These are phyloP conservation scores for Megaceryle alcyon DNA, from an alignment of 2,797 vertebrate species.

Conservation along the genomic window DNA sequence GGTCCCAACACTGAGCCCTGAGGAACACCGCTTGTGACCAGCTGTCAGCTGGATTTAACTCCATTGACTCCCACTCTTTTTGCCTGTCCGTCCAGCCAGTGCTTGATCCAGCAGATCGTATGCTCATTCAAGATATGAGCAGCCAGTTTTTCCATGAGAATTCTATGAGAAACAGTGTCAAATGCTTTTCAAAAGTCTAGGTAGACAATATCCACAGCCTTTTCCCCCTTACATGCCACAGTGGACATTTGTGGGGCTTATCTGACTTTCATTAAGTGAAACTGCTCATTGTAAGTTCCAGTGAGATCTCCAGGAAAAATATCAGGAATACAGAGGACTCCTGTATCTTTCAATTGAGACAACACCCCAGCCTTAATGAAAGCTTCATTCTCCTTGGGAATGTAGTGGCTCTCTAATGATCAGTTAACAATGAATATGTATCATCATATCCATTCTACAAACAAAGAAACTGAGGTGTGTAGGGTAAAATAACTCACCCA, in stretches of 20 bases:
- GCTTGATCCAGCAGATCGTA: no score
- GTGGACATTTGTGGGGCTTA: neutral
- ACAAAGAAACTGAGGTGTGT: neutral
- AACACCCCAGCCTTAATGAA: neutral
- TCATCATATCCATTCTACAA: neutral
- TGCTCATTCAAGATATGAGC: no score
- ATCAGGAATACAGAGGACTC: neutral
- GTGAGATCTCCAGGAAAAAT: neutral
- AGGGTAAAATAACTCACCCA: neutral
- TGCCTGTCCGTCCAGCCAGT: no score
- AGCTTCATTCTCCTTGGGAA: neutral
- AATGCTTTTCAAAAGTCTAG: no score
- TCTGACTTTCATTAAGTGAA: slow-evolving; percentile 21
- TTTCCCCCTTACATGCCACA: neutral
- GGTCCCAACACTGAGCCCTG: no score
- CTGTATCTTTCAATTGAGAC: neutral
- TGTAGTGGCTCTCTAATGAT: neutral
- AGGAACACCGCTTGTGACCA: no score
- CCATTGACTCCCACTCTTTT: no score
- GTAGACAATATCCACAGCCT: no score
- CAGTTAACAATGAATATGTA: neutral
- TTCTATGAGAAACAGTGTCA: no score
- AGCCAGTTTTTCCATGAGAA: no score
- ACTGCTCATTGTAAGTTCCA: neutral
- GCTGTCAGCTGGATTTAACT: no score